Percentiles rank a stretch among this genome's conserved stretches.
Evolutionary conservation across 2,888 invertebrate genomes (phyloP).

Genomic region (Apamea monoglypha): DNA sequence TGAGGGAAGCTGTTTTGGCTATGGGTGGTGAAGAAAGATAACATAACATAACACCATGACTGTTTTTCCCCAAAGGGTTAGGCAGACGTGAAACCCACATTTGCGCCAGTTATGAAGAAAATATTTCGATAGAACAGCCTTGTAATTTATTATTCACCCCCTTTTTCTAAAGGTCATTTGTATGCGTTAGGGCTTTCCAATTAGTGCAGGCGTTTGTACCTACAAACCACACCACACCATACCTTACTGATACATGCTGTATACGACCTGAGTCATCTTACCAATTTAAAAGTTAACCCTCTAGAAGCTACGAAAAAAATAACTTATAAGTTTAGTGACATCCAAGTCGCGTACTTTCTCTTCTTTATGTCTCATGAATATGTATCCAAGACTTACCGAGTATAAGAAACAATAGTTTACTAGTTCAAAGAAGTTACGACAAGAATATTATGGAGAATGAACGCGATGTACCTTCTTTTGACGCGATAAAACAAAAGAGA

Average conservation of each 20-base stretch:
- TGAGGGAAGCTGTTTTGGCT: not conserved
- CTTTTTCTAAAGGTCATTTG: not conserved
- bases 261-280: conserved; percentile 1
- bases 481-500: conserved; percentile 32
- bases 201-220: not conserved
- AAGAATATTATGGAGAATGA: conserved; percentile 23
- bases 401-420: conserved; percentile 51
- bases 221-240: not conserved
- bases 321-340: conserved; percentile 27
- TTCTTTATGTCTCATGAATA: conserved; percentile 50
- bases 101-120: too few relatives aligned
- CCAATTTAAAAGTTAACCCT: conserved; percentile 40
- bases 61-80: too few relatives aligned
- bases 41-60: too few relatives aligned
- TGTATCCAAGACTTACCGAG: conserved; percentile 27
- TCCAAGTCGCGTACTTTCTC: conserved; percentile 19
- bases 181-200: not conserved
- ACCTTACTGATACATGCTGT: not conserved
- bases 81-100: too few relatives aligned
- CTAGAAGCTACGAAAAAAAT: conserved; percentile 5
- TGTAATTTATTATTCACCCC: not conserved
- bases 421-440: conserved; percentile 31
- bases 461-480: conserved; percentile 10
- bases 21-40: not conserved
- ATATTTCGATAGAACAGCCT: too few relatives aligned